Base-by-base conservation (phyloP, 2,888 invertebrate species). In the Morpho deidamia region DNA sequence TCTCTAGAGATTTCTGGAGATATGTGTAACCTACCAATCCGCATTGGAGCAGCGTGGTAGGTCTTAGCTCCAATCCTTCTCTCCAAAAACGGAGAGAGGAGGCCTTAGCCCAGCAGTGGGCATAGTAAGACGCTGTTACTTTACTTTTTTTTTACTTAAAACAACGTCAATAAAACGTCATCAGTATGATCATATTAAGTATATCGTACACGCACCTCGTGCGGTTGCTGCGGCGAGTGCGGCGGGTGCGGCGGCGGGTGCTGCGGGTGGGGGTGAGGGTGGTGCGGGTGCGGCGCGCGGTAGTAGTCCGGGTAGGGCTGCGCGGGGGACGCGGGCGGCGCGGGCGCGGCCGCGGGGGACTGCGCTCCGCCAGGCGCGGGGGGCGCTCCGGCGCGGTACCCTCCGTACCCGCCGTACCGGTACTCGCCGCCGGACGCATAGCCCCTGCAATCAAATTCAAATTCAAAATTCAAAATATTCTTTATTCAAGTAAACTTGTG, bases 401-500 rank as follows among this genome's bases (percentile, higher is more conserved):
- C 78, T 71, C 84, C 76, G 91, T 91, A 82, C 79, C 91, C 79
- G 64, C 80, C 81, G 80, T 84, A 84, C 70, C 80, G 78, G 67
- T 74, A 72, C 65, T 81, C 80, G 60, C 75, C 75, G 66, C 71
- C 71, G 46, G 68, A 71, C 46, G 79, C 76, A 72, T 82, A 82
- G 53, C 81, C 81, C 68, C 83, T 83, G 74, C 7, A 44, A 42
- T 34, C 11, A 35, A 11, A 10, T 12, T 2, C 7, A n/a, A n/a
- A n/a, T n/a, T n/a, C n/a, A n/a, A n/a, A n/a, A n/a, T n/a, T n/a
- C n/a, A n/a, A n/a, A n/a, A n/a, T n/a, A n/a, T n/a, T n/a, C n/a
- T n/a, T n/a, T n/a, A n/a, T n/a, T n/a, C n/a, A n/a, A n/a, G n/a
- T n/a, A n/a, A n/a, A n/a, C n/a, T n/a, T n/a, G n/a, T n/a, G n/a